A percentile compares a stretch with the other conserved stretches of the same genome.
phyloP scores from a whole-genome alignment of 1,140 invertebrate species.

The Druon quercuslanigerum region DNA sequence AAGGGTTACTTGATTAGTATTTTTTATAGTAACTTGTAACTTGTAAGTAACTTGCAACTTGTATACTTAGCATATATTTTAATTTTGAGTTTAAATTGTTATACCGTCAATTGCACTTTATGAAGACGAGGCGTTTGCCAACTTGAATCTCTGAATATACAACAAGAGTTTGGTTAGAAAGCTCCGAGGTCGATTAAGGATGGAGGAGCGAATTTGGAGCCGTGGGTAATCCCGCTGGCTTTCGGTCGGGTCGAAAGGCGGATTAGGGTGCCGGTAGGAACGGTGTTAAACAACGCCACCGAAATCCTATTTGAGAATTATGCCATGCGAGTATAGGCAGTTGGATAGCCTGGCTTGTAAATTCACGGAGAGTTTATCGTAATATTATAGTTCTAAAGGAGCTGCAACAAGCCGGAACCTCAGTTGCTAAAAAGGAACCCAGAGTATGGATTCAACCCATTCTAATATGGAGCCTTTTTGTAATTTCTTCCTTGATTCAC shows the following conservation, averaged over 20 bases:
- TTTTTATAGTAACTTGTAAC: no score
- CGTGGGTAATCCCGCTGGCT: conserved; percentile 20
- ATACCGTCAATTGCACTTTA: conserved; percentile 5
- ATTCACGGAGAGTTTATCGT: conserved; percentile 7
- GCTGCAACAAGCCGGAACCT: no score
- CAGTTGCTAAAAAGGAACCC: no score
- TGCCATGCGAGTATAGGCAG: conserved; percentile 1
- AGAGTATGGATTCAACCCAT: no score
- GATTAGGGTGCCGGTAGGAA: conserved; percentile 20
- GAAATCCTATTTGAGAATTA: conserved; percentile 30
- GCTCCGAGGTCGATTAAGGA: conserved; percentile 26
- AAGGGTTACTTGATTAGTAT: no score
- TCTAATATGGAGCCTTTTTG: no score
- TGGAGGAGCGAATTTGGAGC: conserved; percentile 30
- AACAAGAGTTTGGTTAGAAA: conserved; percentile 21
- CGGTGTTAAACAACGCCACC: conserved; percentile 27
- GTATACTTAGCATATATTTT: no score
- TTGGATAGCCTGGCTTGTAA: conserved; percentile 13
- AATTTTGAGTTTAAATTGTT: neutral
- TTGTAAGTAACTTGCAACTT: no score
- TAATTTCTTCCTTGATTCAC: no score
- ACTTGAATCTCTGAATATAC: conserved; percentile 9
- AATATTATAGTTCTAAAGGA: neutral
- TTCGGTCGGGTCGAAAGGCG: conserved; percentile 28
- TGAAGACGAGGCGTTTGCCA: conserved; percentile 12